These are phyloP conservation scores for Hydriomena furcata DNA, from an alignment of 2,888 invertebrate genomes.

Conservation along the genomic window DNA sequence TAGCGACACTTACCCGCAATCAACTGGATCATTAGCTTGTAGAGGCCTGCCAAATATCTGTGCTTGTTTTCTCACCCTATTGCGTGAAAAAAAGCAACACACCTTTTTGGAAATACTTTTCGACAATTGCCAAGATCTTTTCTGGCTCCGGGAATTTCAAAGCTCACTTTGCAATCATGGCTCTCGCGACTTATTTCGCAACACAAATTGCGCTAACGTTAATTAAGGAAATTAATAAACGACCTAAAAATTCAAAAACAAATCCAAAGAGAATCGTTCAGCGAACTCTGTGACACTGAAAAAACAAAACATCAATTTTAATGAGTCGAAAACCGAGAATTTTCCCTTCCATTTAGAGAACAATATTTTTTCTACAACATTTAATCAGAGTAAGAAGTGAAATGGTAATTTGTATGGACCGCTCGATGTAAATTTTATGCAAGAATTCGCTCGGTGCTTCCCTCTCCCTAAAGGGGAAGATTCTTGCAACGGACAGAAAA, in stretches of 20 bases:
- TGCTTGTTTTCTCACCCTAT: slow-evolving; percentile 75
- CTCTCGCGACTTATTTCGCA: not conserved
- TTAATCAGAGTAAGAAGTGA: slow-evolving; percentile 83
- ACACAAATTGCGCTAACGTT: slow-evolving; percentile 27
- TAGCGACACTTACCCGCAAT: slow-evolving; percentile 82
- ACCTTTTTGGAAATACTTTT: slow-evolving; percentile 65
- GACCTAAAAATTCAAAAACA: slow-evolving; percentile 13
- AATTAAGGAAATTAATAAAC: slow-evolving; percentile 27
- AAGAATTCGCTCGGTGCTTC: slow-evolving; percentile 77
- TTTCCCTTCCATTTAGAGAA: slow-evolving; percentile 79
- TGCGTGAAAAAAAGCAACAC: slow-evolving; percentile 67
- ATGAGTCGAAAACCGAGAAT: slow-evolving; percentile 80
- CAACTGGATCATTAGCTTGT: slow-evolving; percentile 81
- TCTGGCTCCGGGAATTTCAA: slow-evolving; percentile 37
- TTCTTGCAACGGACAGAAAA: slow-evolving; percentile 82
- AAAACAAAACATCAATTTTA: slow-evolving; percentile 78
- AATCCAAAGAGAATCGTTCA: slow-evolving; percentile 16
- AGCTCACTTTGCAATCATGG: not conserved
- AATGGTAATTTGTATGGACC: slow-evolving; percentile 84
- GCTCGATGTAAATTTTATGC: slow-evolving; percentile 83
- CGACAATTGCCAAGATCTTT: slow-evolving; percentile 65
- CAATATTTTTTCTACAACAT: slow-evolving; percentile 84
- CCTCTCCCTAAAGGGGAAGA: slow-evolving; percentile 77
- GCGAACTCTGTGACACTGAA: slow-evolving; percentile 40
- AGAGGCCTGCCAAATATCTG: slow-evolving; percentile 81